Conservation (phyloP, 2,888 invertebrate species). For the Epirrhoe alternata region DNA sequence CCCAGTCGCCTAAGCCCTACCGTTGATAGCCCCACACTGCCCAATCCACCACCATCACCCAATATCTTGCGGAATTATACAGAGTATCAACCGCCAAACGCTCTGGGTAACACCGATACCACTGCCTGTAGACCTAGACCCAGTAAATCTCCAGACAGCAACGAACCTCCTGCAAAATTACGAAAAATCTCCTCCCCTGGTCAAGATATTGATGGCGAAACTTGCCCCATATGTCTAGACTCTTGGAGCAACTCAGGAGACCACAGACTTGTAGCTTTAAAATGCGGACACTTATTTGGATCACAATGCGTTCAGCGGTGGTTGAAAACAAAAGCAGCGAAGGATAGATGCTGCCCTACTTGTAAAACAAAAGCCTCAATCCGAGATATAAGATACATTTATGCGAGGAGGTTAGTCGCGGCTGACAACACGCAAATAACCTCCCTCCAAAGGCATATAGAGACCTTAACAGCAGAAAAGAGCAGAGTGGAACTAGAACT, state of each 20-base stretch:
- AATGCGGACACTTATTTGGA: constrained; percentile 97
- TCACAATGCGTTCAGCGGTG: constrained; percentile 91
- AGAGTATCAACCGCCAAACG: not conserved
- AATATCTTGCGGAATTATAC: not conserved
- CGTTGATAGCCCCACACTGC: not conserved
- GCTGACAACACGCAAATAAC: constrained; percentile 92
- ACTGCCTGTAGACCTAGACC: not conserved
- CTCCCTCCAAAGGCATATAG: constrained; percentile 86
- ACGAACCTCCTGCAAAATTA: constrained; percentile 59
- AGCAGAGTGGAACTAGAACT: constrained; percentile 87
- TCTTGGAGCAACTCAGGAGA: constrained; percentile 94
- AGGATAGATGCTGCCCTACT: constrained; percentile 92
- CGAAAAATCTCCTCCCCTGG: constrained; percentile 57
- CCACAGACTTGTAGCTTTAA: constrained; percentile 93
- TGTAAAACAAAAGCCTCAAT: constrained; percentile 91
- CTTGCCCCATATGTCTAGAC: constrained; percentile 95
- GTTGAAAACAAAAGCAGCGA: constrained; percentile 84
- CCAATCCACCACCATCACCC: constrained; percentile 17
- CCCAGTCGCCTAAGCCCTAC: constrained; percentile 4
- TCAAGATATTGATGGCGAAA: constrained; percentile 87
- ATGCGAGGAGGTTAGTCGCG: constrained; percentile 90
- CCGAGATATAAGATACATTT: constrained; percentile 91
- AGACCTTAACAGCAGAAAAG: constrained; percentile 84
- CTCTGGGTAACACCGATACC: not conserved
- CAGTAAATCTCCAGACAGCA: constrained; percentile 2